Evolutionary conservation across 1,140 invertebrate species (phyloP).

Genomic region (Phortica variegata): DNA sequence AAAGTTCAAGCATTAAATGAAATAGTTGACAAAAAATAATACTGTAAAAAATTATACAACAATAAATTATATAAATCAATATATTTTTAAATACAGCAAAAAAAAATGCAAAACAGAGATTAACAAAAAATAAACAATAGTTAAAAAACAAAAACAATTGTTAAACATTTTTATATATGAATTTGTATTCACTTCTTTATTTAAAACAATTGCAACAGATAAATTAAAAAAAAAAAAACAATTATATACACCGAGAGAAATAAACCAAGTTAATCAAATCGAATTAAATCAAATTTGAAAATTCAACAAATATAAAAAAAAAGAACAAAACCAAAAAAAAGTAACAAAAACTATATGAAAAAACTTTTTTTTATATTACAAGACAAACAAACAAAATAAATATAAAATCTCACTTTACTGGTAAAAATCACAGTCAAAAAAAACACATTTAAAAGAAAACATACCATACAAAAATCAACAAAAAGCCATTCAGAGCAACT

Average conservation of each 20-base stretch:
- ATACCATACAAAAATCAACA: constrained; percentile 15
- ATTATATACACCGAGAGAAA: constrained; percentile 17
- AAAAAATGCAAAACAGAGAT: background rate
- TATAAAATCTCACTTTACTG: constrained; percentile 38
- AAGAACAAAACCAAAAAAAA: constrained; percentile 22
- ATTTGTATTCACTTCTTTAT: constrained; percentile 47
- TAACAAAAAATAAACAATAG: constrained; percentile 38
- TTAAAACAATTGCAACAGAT: constrained; percentile 4
- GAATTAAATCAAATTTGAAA: constrained; percentile 9
- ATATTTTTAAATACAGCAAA: constrained; percentile 38
- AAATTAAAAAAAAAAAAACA: constrained; percentile 32
- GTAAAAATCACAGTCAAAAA: constrained; percentile 33
- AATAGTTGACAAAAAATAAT: constrained; percentile 9
- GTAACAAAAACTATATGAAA: constrained; percentile 13
- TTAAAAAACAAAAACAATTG: constrained; percentile 33
- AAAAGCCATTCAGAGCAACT: too few relatives aligned
- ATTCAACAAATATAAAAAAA: constrained; percentile 20
- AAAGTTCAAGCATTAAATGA: background rate
- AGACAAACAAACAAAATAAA: constrained; percentile 25
- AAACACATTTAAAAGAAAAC: constrained; percentile 23
- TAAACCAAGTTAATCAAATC: constrained; percentile 5
- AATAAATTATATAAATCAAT: constrained; percentile 14
- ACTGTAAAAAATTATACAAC: constrained; percentile 30
- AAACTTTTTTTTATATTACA: constrained; percentile 48
- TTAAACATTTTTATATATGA: constrained; percentile 51